phyloP scores from a whole-genome alignment of 2,113 vertebrate genomes.

The Taxidea taxus region DNA sequence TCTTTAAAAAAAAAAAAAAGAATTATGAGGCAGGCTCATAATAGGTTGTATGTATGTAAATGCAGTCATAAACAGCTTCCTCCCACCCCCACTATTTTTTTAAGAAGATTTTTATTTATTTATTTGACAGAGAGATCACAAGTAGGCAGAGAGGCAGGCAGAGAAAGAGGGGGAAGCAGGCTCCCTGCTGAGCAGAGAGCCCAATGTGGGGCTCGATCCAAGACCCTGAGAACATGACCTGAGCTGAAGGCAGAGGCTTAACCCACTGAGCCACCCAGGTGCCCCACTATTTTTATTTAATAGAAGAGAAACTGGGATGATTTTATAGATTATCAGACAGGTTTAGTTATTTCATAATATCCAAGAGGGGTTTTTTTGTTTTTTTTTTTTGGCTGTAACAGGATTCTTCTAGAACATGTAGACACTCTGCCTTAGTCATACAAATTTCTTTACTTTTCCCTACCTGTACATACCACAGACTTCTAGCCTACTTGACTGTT shows the following conservation, averaged over 20 bases:
- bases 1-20: no score
- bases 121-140: no score
- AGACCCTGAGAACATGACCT: no score
- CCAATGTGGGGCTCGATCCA: no score
- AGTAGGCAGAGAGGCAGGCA: no score
- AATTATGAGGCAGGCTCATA: not conserved
- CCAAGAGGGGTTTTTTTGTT: not conserved
- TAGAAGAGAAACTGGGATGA: not conserved
- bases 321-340: not conserved
- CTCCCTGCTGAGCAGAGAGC: no score
- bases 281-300: not conserved
- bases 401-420: not conserved
- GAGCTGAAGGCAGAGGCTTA: no score
- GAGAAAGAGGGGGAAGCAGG: no score
- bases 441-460: not conserved
- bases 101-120: no score
- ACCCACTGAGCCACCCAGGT: no score
- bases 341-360: not conserved
- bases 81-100: not conserved
- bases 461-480: not conserved
- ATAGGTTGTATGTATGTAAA: not conserved
- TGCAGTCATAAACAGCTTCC: not conserved
- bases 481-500: not conserved
- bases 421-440: not conserved
- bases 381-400: not conserved